Base-by-base conservation (phyloP, 2,888 invertebrate species). In the Tetramorium bicarinatum region DNA sequence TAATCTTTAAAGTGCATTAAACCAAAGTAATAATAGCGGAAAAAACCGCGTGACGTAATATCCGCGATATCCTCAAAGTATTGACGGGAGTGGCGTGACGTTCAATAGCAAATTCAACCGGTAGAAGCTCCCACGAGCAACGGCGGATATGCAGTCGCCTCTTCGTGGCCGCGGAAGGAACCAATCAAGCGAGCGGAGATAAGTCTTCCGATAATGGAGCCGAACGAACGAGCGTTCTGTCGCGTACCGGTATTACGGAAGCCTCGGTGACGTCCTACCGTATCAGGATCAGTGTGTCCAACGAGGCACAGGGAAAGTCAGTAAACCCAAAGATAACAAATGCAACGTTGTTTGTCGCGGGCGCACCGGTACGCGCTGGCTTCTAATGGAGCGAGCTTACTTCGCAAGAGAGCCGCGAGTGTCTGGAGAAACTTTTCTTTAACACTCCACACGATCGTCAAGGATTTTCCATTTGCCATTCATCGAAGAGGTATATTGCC, bases 191-290 rank as follows among this genome's bases (percentile, higher is more conserved):
- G 89, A 90, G 83, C 91, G 87, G 86, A 91, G 90, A 92, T 92
- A 91, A 92, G 91, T 91, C 90, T 88, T 77, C 85, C 90, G 91
- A 92, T 93, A 92, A 92, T 92, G 91, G 92, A 92, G 88, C 85
- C 79, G 88, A 86, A 91, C 88, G 89, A 86, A 90, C 87, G 88
- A 91, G 91, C 88, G 86, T 66, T 52, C 72, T 69, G 69, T 82
- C 72, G 71, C 79, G 34, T 83, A 72, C 82, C 54, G 72, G 75
- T 67, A 84, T 86, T 87, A 87, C 76, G 75, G 77, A 75, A 75
- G 80, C 79, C 75, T 64, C 80, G 59, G 67, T 74, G 87, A 85
- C 86, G 85, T 90, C 85, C 85, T 81, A 79, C 84, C 83, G 83
- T 76, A 79, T 90, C 87, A 87, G 89, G 87, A 89, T 90, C 88